These are phyloP conservation scores for Pristionchus entomophagus DNA, from an alignment of 2,888 invertebrate genomes.

Conservation along the genomic window DNA sequence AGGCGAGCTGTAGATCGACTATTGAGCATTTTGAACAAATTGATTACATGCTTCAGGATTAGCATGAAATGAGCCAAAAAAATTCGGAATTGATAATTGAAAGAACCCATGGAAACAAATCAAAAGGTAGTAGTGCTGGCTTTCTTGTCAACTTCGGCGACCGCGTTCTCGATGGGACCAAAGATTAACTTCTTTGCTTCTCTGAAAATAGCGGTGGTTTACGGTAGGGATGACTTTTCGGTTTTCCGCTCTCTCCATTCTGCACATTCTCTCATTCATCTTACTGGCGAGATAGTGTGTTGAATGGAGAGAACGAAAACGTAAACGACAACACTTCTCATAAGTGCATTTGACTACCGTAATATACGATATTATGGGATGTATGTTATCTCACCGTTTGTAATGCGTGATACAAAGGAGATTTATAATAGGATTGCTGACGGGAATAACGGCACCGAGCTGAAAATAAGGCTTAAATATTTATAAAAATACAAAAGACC, in stretches of 20 bases:
- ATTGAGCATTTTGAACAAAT: no score
- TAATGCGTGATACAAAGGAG: slow-evolving; percentile 27
- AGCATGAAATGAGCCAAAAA: no score
- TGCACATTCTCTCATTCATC: neutral
- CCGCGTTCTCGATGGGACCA: neutral
- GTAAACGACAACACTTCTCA: no score
- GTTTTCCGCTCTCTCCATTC: neutral
- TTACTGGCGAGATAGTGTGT: neutral
- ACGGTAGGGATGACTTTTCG: no score
- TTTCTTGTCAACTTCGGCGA: slow-evolving; percentile 3
- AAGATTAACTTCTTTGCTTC: neutral
- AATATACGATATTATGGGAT: no score
- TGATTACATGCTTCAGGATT: no score
- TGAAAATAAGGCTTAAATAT: neutral
- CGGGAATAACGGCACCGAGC: slow-evolving; percentile 20
- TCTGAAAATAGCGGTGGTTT: no score
- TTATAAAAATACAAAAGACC: neutral
- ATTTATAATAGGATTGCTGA: slow-evolving; percentile 26
- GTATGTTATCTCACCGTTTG: neutral
- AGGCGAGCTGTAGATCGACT: no score
- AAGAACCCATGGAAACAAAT: no score
- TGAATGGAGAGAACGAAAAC: neutral
- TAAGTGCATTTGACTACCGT: no score
- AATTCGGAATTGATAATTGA: no score
- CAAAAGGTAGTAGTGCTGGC: slow-evolving; percentile 16